These are phyloP conservation scores for Diadema setosum DNA, from an alignment of 35 echinoderm and acorn worm species.

Conservation along the genomic window DNA sequence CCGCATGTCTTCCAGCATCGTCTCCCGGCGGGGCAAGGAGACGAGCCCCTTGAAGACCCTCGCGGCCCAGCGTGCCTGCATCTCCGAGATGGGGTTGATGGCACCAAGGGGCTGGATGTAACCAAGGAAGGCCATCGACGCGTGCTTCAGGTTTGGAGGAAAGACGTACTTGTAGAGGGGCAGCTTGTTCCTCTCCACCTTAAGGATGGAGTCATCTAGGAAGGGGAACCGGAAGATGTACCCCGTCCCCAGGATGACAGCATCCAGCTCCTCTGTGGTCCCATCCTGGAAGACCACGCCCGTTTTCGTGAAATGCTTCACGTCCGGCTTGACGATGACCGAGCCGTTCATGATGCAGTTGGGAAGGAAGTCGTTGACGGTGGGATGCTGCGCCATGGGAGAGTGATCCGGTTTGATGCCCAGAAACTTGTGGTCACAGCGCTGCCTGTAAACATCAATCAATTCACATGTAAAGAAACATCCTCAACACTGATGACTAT, in stretches of 20 bases:
- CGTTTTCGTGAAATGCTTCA: constrained; percentile 60
- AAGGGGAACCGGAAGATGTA: constrained; percentile 84
- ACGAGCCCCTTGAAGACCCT: constrained; percentile 61
- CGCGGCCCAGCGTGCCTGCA: constrained; percentile 80
- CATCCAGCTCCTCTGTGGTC: constrained; percentile 77
- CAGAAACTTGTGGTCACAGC: constrained; percentile 45
- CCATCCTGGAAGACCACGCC: constrained; percentile 81
- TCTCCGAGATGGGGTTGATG: constrained; percentile 80
- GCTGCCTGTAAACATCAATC: background rate
- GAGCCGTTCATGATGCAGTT: constrained; percentile 60
- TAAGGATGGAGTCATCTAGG: constrained; percentile 38
- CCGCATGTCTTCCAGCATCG: constrained; percentile 51
- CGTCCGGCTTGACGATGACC: constrained; percentile 67
- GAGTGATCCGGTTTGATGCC: constrained; percentile 54
- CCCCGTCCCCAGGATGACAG: constrained; percentile 77
- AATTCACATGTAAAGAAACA: no score
- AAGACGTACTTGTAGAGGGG: constrained; percentile 88
- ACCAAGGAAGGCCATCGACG: constrained; percentile 73
- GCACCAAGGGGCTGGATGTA: constrained; percentile 71
- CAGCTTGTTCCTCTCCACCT: constrained; percentile 55
- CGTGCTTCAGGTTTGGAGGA: constrained; percentile 26
- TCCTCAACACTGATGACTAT: background rate
- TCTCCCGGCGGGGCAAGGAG: constrained; percentile 22
- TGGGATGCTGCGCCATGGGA: constrained; percentile 13
- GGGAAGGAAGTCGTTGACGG: constrained; percentile 72